phyloP scores from a whole-genome alignment of 2,113 vertebrate genomes.

The Phalacrocorax brasilianus region DNA sequence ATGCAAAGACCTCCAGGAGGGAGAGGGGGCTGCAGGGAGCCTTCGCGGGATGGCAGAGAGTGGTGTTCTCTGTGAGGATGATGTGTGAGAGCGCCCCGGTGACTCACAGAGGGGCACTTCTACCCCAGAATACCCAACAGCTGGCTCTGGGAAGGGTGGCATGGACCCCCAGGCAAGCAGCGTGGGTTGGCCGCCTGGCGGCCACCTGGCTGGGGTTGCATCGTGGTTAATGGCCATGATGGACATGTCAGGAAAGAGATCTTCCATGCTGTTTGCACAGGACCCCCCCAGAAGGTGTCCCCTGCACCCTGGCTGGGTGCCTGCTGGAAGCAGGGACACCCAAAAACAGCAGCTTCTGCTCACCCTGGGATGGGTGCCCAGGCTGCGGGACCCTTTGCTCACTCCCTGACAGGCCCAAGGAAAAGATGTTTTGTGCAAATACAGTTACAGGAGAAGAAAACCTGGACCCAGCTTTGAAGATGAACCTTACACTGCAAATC shows the following conservation, averaged over 20 bases:
- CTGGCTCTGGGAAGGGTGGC: not conserved
- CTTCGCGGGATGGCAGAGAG: not conserved
- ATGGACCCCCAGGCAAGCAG: not conserved
- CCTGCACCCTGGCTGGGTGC: rapidly evolving
- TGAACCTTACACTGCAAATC: not conserved
- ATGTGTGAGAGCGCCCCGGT: not conserved
- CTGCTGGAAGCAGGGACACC: not conserved
- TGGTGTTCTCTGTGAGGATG: rapidly evolving
- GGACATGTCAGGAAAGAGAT: not conserved
- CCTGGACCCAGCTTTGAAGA: not conserved
- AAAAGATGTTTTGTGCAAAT: not conserved
- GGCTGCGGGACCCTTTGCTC: not conserved
- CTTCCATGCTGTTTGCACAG: not conserved
- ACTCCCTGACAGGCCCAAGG: not conserved
- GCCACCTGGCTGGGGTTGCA: rapidly evolving
- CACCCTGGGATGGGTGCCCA: rapidly evolving
- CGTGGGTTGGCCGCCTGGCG: rapidly evolving
- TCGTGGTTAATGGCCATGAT: not conserved
- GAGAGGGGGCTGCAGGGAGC: not conserved
- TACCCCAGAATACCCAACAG: not conserved
- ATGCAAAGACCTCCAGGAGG: not conserved
- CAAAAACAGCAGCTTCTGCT: rapidly evolving
- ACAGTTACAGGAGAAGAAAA: not conserved
- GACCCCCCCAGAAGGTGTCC: not conserved
- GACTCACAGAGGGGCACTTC: not conserved